phyloP scores from a whole-genome alignment of 1,140 invertebrate genomes.

The Zophobas atratus region DNA sequence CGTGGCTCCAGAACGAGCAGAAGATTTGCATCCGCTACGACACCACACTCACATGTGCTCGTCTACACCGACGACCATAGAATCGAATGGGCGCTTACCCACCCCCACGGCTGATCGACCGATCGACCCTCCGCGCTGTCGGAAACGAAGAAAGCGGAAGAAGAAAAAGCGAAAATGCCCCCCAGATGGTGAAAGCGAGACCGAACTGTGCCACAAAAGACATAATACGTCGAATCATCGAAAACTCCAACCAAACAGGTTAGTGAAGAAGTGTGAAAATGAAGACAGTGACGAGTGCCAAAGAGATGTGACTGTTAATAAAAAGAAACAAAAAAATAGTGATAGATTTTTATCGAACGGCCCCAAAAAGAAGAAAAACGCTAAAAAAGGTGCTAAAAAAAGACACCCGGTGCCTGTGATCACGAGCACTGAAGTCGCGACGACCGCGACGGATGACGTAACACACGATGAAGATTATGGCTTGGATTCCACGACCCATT shows the following conservation, averaged over 20 bases:
- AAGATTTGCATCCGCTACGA: constrained; percentile 65
- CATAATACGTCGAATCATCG: constrained; percentile 54
- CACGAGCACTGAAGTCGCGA: constrained; percentile 48
- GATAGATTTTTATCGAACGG: constrained; percentile 58
- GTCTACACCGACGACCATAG: constrained; percentile 28
- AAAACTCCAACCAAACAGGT: constrained; percentile 53
- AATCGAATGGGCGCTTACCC: constrained; percentile 28
- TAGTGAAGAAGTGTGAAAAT: constrained; percentile 63
- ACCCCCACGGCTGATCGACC: constrained; percentile 30
- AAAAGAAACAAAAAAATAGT: constrained; percentile 57
- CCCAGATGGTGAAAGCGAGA: constrained; percentile 53
- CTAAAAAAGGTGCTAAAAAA: constrained; percentile 62
- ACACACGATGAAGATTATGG: constrained; percentile 62
- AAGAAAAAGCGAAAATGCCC: constrained; percentile 65
- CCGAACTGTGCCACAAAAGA: constrained; percentile 61
- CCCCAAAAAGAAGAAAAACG: constrained; percentile 62
- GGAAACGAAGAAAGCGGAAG: constrained; percentile 65
- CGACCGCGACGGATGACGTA: constrained; percentile 53
- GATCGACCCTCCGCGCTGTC: constrained; percentile 59
- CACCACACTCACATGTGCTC: constrained; percentile 61
- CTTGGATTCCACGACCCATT: constrained; percentile 61
- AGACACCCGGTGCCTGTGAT: constrained; percentile 60
- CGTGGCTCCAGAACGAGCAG: constrained; percentile 71
- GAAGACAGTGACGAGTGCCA: constrained; percentile 66
- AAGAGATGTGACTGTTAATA: constrained; percentile 63